These are phyloP conservation scores for Arenaria interpres DNA, from an alignment of 2,113 vertebrate genomes.

Conservation along the genomic window DNA sequence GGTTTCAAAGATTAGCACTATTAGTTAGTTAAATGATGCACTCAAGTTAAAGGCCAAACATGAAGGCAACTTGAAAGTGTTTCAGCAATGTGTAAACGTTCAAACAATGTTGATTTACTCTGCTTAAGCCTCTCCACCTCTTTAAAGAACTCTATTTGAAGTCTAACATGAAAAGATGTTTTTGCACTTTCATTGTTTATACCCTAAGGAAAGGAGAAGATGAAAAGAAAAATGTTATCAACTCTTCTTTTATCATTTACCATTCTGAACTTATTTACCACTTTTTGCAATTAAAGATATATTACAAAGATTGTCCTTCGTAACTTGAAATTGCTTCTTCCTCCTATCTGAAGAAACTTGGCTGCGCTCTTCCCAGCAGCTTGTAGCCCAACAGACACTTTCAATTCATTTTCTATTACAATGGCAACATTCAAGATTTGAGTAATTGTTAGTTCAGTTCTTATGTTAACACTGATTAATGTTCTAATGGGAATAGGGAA, in stretches of 20 bases:
- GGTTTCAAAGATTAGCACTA: not conserved
- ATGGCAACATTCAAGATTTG: not conserved
- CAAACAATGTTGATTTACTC: not conserved
- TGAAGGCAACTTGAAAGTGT: slow-evolving; percentile 6
- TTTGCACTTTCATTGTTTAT: not conserved
- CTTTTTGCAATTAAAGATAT: not conserved
- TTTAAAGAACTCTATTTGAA: slow-evolving; percentile 12
- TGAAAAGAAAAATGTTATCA: slow-evolving; percentile 19
- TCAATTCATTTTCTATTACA: not conserved
- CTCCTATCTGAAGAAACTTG: not conserved
- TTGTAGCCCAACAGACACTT: not conserved
- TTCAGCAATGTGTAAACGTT: not conserved
- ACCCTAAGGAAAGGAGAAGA: not conserved
- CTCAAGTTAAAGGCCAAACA: not conserved
- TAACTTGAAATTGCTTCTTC: not conserved
- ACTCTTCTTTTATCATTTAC: not conserved
- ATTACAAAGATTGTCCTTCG: not conserved
- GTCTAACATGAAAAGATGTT: slow-evolving; percentile 2
- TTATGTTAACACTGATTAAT: not conserved
- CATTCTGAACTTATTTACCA: not conserved
- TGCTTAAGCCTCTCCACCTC: not conserved
- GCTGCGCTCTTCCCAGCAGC: not conserved
- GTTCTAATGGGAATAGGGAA: not conserved
- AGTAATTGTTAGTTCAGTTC: not conserved
- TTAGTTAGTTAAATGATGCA: not conserved